Evolutionary conservation across 2,113 vertebrate genomes (phyloP).

Genomic region (Dinomys branickii): DNA sequence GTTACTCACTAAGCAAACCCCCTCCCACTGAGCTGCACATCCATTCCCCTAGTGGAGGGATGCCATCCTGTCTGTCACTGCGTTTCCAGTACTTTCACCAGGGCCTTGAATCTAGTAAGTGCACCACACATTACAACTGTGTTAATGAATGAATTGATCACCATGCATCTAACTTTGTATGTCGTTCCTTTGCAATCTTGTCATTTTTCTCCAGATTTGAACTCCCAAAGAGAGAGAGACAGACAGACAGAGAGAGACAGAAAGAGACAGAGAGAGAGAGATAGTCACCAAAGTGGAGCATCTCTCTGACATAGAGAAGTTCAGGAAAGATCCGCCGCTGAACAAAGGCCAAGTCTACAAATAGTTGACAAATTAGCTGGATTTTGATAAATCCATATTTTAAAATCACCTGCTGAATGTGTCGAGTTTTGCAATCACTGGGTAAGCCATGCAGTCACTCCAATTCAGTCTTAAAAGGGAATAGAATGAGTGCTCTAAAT

Average conservation of each 20-base stretch:
- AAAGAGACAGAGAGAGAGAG: conserved; percentile 39
- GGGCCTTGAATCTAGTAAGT: not conserved
- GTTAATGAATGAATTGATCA: not conserved
- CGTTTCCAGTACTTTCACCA: not conserved
- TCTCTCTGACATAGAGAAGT: not conserved
- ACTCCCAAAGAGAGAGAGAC: not conserved
- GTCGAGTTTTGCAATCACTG: conserved; percentile 7
- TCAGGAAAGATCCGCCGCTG: not conserved
- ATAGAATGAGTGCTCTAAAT: not conserved
- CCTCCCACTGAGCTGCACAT: not conserved
- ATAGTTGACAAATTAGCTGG: conserved; percentile 47
- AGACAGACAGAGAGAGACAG: not conserved
- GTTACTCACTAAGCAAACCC: not conserved
- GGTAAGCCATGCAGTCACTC: conserved; percentile 57
- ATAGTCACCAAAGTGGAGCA: conserved; percentile 40
- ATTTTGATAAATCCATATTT: conserved; percentile 52
- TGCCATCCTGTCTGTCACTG: not conserved
- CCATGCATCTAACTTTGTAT: not conserved
- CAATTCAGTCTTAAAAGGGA: not conserved
- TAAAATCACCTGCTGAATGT: not conserved
- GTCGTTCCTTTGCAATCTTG: not conserved
- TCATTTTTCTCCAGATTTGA: conserved; percentile 48
- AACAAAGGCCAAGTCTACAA: conserved; percentile 44
- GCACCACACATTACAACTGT: not conserved
- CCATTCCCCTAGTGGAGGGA: not conserved